Base-by-base conservation (phyloP, 2,113 vertebrate genomes). In the Spea multiplicata region DNA sequence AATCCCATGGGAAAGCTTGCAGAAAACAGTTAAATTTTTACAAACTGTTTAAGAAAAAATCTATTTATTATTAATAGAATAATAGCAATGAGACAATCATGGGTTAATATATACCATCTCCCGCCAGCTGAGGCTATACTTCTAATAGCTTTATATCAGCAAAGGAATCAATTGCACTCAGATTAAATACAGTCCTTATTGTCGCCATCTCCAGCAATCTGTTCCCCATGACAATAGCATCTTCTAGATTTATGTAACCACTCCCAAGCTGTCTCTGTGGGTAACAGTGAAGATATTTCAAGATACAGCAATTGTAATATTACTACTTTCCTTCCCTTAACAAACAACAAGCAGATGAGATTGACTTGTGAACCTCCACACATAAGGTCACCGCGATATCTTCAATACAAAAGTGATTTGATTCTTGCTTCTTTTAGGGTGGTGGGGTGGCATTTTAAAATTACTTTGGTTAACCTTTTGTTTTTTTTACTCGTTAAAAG, bases 121-220 rank as follows among this genome's bases (percentile, higher is more conserved):
- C 83, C 82, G 86, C 84, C 83, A 88, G 83, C 84, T 85, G 82
- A 86, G 86, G 83, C 83, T 88, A 85, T 79, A 5, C 74, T 82
- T 86, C 89, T 91, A 91, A 93, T 91, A 92, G 90, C 89, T 91
- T 59, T 57, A 44, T 59, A 66, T 49, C 59, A 89, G 74, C 89
- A 88, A 87, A 91, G 87, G 89, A 92, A 93, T 92, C 91, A 90
- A 91, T 94, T 94, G 94, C 92, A 92, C 84, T 83, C 88, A 88
- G 93, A 95, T 94, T 94, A 94, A 94, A 90, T 89, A 87, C 88
- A 86, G 88, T 85, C 89, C 85, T 85, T 85, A 81, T 89, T 92
- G 92, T 83, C 87, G 85, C 86, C 93, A 48, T 81, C 82, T 90
- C 91, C 81, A 83, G 87, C 87, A 89, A 94, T 93, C 93, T 81